phyloP scores from a whole-genome alignment of 2,797 vertebrate genomes.

The Eupleurogrammus muticus region DNA sequence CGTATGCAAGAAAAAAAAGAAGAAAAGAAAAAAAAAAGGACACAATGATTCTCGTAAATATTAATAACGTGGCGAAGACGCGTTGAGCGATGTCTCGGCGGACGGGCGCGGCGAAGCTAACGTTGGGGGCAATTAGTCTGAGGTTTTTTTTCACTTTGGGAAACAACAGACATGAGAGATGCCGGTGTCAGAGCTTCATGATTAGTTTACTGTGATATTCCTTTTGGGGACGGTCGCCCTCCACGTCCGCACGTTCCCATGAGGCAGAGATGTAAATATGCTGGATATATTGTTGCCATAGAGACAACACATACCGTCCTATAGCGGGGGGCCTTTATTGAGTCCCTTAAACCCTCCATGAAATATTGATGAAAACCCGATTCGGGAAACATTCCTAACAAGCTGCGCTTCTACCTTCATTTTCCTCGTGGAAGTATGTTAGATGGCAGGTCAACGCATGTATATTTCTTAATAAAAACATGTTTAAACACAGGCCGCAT shows the following conservation, averaged over 20 bases:
- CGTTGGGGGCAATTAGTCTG: constrained; percentile 70
- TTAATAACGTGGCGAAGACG: constrained; percentile 60
- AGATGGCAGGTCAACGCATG: constrained; percentile 25
- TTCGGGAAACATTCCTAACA: constrained; percentile 31
- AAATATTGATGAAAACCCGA: constrained; percentile 67
- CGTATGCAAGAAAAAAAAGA: constrained; percentile 29
- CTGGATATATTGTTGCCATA: constrained; percentile 78
- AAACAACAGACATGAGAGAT: constrained; percentile 62
- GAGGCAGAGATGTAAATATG: constrained; percentile 84
- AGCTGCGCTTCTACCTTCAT: constrained; percentile 7
- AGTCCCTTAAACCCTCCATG: constrained; percentile 54
- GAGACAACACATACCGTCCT: constrained; percentile 75
- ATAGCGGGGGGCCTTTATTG: constrained; percentile 51
- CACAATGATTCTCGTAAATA: constrained; percentile 51
- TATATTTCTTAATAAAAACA: constrained; percentile 7
- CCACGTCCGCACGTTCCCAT: constrained; percentile 68
- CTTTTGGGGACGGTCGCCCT: constrained; percentile 68
- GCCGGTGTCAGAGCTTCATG: constrained; percentile 71
- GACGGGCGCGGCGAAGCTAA: constrained; percentile 62
- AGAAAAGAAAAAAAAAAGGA: constrained; percentile 9
- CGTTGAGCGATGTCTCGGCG: constrained; percentile 70
- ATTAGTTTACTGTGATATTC: constrained; percentile 77
- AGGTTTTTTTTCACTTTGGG: constrained; percentile 62
- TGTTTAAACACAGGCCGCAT: constrained; percentile 18
- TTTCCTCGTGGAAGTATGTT: constrained; percentile 5